Evolutionary conservation across 2,888 invertebrate species (phyloP), one percentile per base, ranked within the genome.

Genomic region (Euplagia quadripunctaria): DNA sequence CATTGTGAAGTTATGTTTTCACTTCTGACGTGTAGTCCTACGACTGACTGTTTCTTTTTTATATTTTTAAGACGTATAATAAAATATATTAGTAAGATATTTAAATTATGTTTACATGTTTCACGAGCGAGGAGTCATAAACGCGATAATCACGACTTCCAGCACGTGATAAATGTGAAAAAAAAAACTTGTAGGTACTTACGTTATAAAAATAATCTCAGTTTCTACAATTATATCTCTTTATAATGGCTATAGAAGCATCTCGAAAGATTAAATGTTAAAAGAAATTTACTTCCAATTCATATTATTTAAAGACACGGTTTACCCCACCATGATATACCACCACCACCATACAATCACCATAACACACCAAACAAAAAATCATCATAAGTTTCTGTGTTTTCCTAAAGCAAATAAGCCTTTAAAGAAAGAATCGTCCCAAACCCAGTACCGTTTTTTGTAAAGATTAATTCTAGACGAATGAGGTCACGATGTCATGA

Each of bases 401-500:
- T 8, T 46, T 46, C 42, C 17, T 17, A 17, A 16, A 64, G 14
- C 12, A 61, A 31, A 31, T 31, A 61, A 61, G 14, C 4, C 61
- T 6, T 14, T 31, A 61, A n/a, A 31, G 14, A 14, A 20, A 61
- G 14, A 12, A 12, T 31, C 31, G 2, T 11, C 61, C 61, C 7
- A 20, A 31, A 61, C 5, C 14, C 12, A 14, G 31, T 14, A 31
- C 12, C 12, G 12, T 61, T 61, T 61, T 14, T 77, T 70, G 72
- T 63, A 66, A 74, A 70, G 65, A 61, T 78, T 79, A 82, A 73
- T 64, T 65, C 49, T 31, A 69, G 43, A 76, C 64, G 77, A 75
- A 82, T 83, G 74, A 81, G 68, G 71, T 70, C 71, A 43, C 58
- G 76, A 66, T 78, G 70, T 71, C 31, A 49, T n/a, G 43, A 43